phyloP scores from a whole-genome alignment of 1,140 invertebrate genomes.

The Pygmarrhopalites habei region DNA sequence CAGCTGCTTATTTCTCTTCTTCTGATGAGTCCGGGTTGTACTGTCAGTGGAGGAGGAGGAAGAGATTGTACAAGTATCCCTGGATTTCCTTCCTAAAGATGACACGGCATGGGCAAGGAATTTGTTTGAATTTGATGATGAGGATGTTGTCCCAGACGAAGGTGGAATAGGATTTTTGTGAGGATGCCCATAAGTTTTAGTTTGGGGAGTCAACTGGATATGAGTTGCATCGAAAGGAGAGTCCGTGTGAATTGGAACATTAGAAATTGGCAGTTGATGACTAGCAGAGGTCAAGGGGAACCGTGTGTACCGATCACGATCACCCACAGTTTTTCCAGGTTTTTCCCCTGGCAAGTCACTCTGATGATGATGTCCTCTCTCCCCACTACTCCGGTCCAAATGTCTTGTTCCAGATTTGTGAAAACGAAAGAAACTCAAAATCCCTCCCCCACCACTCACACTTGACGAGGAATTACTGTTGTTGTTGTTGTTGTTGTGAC shows the following conservation, averaged over 20 bases:
- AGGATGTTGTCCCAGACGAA: not conserved
- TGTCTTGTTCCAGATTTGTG: slow-evolving; percentile 34
- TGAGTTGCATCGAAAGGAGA: slow-evolving; percentile 40
- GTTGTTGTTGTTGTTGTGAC: slow-evolving; percentile 23
- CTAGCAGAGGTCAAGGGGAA: slow-evolving; percentile 33
- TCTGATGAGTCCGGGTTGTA: not conserved
- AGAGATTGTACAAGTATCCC: too few species aligned
- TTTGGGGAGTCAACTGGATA: slow-evolving; percentile 41
- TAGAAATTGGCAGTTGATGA: not conserved
- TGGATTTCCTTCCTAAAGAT: slow-evolving; percentile 35
- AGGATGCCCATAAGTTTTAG: slow-evolving; percentile 41
- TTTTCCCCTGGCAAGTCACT: slow-evolving; percentile 8
- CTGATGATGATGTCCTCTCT: slow-evolving; percentile 5
- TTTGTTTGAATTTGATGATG: slow-evolving; percentile 21
- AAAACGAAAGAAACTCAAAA: slow-evolving; percentile 38
- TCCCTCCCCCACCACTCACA: slow-evolving; percentile 12
- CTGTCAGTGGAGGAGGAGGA: too few species aligned
- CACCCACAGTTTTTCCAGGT: slow-evolving; percentile 27
- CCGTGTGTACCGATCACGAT: slow-evolving; percentile 41
- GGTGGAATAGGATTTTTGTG: slow-evolving; percentile 19
- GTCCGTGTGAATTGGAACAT: slow-evolving; percentile 2
- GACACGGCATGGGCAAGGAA: slow-evolving; percentile 30
- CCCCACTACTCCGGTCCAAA: slow-evolving; percentile 24
- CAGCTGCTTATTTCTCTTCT: slow-evolving; percentile 25
- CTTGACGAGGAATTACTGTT: slow-evolving; percentile 2